These are phyloP conservation scores for Phalacrocorax brasilianus DNA, from an alignment of 2,113 vertebrate species.

Conservation along the genomic window DNA sequence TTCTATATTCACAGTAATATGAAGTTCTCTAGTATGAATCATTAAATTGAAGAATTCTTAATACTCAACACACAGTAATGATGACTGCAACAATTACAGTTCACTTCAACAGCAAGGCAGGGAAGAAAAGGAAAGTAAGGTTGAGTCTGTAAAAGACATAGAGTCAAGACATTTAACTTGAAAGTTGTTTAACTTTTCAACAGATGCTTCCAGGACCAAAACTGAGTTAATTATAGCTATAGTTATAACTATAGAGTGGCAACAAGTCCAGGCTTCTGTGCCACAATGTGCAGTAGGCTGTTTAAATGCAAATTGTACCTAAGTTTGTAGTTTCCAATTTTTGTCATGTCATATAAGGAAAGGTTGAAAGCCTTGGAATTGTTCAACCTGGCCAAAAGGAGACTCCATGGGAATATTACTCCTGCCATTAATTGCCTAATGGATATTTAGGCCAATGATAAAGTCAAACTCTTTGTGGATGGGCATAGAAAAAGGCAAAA, in stretches of 20 bases:
- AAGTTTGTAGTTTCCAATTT: neutral
- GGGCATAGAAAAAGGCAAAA: neutral
- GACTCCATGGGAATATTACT: neutral
- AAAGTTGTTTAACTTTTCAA: neutral
- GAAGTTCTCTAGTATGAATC: neutral
- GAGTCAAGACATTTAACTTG: neutral
- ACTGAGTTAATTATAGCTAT: neutral
- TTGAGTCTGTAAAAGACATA: neutral
- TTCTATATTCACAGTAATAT: neutral
- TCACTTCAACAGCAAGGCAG: neutral
- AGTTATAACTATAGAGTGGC: neutral
- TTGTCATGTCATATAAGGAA: neutral
- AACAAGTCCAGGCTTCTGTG: neutral
- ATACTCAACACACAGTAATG: accelerated
- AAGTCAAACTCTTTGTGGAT: neutral
- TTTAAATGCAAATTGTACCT: neutral
- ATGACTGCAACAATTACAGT: neutral
- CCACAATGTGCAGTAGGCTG: neutral
- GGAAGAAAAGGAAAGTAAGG: neutral
- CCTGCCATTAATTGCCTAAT: neutral
- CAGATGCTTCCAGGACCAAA: neutral
- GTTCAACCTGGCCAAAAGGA: neutral
- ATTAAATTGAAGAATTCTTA: neutral
- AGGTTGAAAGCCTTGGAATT: neutral
- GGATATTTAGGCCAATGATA: neutral